A percentile compares a stretch with the other conserved stretches of the same genome.
phyloP scores from a whole-genome alignment of 2,888 invertebrate species.

The Nomada ferruginata region DNA sequence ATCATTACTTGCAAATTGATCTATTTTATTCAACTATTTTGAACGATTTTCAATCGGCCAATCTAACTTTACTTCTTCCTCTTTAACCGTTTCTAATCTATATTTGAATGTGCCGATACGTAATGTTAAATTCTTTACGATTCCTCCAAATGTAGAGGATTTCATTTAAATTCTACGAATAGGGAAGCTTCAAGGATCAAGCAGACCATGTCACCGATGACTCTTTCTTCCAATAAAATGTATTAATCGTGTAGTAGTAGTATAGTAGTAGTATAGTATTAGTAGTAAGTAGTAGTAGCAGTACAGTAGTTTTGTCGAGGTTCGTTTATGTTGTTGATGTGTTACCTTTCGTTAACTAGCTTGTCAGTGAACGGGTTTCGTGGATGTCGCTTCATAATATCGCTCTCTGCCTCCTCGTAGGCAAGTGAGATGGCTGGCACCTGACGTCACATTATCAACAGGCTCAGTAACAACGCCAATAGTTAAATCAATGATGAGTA shows the following conservation, averaged over 20 bases:
- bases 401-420: constrained; percentile 93
- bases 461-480: constrained; percentile 80
- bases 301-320: constrained; percentile 55
- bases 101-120: too few species aligned
- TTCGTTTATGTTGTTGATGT: constrained; percentile 75
- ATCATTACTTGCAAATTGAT: too few species aligned
- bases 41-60: too few species aligned
- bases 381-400: constrained; percentile 95
- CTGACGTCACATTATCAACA: constrained; percentile 84
- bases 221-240: constrained; percentile 63
- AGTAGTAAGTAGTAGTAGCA: constrained; percentile 7
- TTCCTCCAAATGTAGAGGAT: too few species aligned
- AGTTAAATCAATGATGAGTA: constrained; percentile 62
- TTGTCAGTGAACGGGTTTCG: constrained; percentile 93
- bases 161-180: neutral
- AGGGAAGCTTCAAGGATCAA: constrained; percentile 54
- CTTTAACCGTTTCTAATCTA: too few species aligned
- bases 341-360: constrained; percentile 92
- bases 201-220: constrained; percentile 58
- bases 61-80: too few species aligned
- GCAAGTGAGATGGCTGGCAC: constrained; percentile 94
- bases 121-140: too few species aligned
- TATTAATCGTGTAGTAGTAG: constrained; percentile 44
- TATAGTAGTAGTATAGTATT: constrained; percentile 26
- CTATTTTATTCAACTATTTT: too few species aligned